Conservation (phyloP, 2,113 vertebrate genomes). For the Rhynchopsitta pachyrhyncha region DNA sequence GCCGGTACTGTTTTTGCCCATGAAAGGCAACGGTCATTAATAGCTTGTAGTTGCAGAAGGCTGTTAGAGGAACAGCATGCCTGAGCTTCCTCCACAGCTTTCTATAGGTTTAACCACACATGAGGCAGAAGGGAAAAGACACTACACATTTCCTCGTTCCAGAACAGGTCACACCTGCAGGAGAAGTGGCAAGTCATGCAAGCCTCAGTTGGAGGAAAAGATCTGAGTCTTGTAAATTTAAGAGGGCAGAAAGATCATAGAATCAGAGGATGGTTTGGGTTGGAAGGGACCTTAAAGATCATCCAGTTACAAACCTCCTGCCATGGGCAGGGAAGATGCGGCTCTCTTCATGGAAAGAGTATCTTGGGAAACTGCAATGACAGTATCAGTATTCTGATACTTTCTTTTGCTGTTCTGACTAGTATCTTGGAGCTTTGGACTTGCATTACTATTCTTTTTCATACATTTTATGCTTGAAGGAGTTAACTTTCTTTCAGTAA, state of each 20-base stretch:
- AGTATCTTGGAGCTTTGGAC: background rate
- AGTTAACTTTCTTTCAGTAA: background rate
- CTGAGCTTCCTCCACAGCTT: background rate
- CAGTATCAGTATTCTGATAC: background rate
- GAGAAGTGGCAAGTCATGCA: background rate
- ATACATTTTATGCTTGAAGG: background rate
- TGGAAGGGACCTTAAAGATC: background rate
- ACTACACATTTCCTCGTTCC: background rate
- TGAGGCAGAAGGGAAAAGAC: background rate
- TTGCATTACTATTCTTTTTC: background rate
- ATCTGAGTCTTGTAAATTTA: rapidly evolving
- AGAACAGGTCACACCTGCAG: background rate
- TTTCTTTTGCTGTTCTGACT: background rate
- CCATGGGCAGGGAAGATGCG: background rate
- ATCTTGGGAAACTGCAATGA: background rate
- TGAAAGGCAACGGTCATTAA: slow-evolving; percentile 45
- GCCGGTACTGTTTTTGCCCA: slow-evolving; percentile 22
- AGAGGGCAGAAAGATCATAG: background rate
- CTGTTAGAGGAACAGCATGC: background rate
- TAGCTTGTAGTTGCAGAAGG: slow-evolving; percentile 13
- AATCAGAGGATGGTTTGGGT: background rate
- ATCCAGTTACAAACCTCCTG: background rate
- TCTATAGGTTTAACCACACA: slow-evolving; percentile 1
- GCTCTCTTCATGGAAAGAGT: background rate
- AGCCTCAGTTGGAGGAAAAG: background rate